A percentile compares a stretch with the other conserved stretches of the same genome.
Conservation (phyloP, 2,888 invertebrate species). For the Tetragnatha montana region DNA sequence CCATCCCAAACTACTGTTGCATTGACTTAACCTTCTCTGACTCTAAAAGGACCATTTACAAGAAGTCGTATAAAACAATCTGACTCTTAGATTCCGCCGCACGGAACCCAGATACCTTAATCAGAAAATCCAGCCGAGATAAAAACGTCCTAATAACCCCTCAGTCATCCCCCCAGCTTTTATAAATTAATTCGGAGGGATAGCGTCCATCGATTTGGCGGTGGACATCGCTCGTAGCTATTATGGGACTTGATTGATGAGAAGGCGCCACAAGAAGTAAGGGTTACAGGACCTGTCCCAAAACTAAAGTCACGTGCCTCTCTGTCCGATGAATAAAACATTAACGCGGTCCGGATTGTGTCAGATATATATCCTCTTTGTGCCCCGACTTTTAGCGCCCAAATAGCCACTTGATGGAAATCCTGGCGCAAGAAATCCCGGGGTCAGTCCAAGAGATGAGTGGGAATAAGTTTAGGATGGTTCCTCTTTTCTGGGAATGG, state of each 20-base stretch:
- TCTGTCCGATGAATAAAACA: constrained; percentile 57
- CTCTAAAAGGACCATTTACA: too few relatives aligned
- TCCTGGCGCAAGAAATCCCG: constrained; percentile 4
- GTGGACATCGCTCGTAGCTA: constrained; percentile 40
- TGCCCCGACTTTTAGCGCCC: constrained; percentile 21
- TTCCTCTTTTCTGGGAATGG: neutral
- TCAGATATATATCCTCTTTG: constrained; percentile 42
- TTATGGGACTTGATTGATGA: constrained; percentile 60
- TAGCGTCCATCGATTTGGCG: constrained; percentile 47
- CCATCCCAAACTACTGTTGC: too few relatives aligned
- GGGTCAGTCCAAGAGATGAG: constrained; percentile 19
- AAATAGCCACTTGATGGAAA: constrained; percentile 49
- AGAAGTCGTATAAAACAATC: too few relatives aligned
- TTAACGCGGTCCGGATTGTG: constrained; percentile 42
- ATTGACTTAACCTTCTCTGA: too few relatives aligned
- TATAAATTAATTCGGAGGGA: constrained; percentile 52
- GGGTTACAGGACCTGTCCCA: constrained; percentile 48
- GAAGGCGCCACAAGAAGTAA: constrained; percentile 33
- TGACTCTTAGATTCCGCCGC: too few relatives aligned
- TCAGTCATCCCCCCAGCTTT: constrained; percentile 18
- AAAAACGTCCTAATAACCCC: neutral
- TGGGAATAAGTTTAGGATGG: neutral
- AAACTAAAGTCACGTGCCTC: constrained; percentile 43
- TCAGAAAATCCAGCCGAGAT: constrained; percentile 22
- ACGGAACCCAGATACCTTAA: neutral